Conservation (phyloP, 1,140 invertebrate genomes). For the Linepithema humile region DNA sequence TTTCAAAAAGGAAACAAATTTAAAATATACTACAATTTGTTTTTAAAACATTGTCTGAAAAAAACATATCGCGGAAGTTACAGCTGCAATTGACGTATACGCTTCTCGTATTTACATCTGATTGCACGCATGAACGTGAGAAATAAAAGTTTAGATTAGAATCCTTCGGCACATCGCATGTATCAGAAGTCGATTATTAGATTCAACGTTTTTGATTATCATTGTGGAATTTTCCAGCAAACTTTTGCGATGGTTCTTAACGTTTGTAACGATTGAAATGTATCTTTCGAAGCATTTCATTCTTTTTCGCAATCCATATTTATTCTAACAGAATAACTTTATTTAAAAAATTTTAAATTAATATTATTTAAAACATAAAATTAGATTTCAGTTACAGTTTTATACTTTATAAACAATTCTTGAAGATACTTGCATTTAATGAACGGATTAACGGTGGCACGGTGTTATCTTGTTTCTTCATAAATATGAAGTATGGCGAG, state of each 20-base stretch:
- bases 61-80: background rate
- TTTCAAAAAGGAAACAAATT: no score
- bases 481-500: background rate
- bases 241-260: background rate
- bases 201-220: background rate
- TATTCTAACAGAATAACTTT: slow-evolving; percentile 78
- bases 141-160: background rate
- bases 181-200: background rate
- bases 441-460: background rate
- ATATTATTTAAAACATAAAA: background rate
- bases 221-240: background rate
- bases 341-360: background rate
- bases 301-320: background rate
- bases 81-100: background rate
- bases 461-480: background rate
- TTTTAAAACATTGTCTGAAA: background rate
- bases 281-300: background rate
- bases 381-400: background rate
- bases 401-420: background rate
- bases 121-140: background rate
- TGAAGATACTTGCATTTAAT: background rate
- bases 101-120: background rate
- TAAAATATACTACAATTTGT: background rate
- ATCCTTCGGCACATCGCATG: background rate
- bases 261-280: background rate